Base-by-base conservation (phyloP, 1,140 invertebrate genomes). In the Drosophila nigrodunni region DNA sequence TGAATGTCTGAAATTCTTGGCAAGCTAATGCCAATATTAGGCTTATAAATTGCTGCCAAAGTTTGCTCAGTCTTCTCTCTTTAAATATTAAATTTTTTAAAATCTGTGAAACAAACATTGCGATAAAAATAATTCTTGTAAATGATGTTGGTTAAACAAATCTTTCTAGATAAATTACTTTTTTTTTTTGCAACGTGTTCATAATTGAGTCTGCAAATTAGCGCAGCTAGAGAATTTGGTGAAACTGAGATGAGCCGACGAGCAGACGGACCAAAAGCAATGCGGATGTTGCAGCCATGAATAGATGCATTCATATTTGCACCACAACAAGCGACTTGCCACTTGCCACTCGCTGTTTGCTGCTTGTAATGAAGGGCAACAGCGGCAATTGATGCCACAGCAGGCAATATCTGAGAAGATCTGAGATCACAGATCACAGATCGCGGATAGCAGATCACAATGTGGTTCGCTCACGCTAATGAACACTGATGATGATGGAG, bases 391-490 rank as follows among this genome's bases (percentile, higher is more conserved):
- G 75, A 59, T 54, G 49, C 21, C 21, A 30, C 65, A 67, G 74
- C 61, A 13, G 60, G 68, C 78, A 78, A 80, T 4, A 30, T 30
- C 25, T 5, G 25, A 60, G 64, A 52, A 58, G 44, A 65, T 64
- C 66, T 54, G 74, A 76, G 61, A 58, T 66, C 41, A n/a, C 37
- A 67, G 57, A 55, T 30, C 61, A 10, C 50, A 58, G 58, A 70
- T 60, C 30, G 18, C 30, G 34, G 70, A 81, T 66, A 73, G 55
- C 74, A 82, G 83, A 82, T 77, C 75, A 86, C 83, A 82, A 88
- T 86, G 83, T 68, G 79, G 82, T 87, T 77, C 78, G 82, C 77
- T 87, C 83, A 82, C 82, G 82, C 82, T 87, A 87, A 87, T 87
- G 83, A 87, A 88, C 78, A 64, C 80, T 87, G 80, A 88, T 88